These are phyloP conservation scores for Epinephelus coioides DNA, from an alignment of 2,797 vertebrate genomes.

Conservation along the genomic window DNA sequence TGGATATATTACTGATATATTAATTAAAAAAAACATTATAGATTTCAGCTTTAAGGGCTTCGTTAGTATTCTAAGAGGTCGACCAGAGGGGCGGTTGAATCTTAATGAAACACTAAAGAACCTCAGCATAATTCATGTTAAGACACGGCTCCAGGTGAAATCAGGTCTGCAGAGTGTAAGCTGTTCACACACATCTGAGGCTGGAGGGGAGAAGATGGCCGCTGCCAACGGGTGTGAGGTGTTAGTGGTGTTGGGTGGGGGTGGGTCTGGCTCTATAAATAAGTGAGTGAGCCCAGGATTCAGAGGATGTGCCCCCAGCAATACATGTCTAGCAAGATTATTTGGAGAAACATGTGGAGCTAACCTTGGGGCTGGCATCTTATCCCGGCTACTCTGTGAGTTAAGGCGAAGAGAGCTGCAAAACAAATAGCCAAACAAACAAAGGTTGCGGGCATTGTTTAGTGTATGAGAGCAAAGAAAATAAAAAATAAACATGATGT, in stretches of 20 bases:
- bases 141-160: conserved; percentile 60
- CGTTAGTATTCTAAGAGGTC: conserved; percentile 46
- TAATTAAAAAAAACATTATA: conserved; percentile 67
- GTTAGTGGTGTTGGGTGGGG: conserved; percentile 39
- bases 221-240: conserved; percentile 57
- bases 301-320: conserved; percentile 84
- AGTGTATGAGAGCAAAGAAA: conserved; percentile 62
- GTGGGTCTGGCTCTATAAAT: conserved; percentile 78
- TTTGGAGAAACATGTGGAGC: conserved; percentile 94
- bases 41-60: conserved; percentile 60
- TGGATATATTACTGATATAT: conserved; percentile 38
- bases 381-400: conserved; percentile 98
- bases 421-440: conserved; percentile 96
- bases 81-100: conserved; percentile 42
- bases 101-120: conserved; percentile 56
- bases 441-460: conserved; percentile 89
- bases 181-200: conserved; percentile 69
- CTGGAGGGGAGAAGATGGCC: conserved; percentile 46
- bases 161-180: conserved; percentile 61
- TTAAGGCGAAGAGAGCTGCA: conserved; percentile 99
- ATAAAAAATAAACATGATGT: conserved; percentile 80
- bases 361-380: conserved; percentile 99
- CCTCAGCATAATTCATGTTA: conserved; percentile 58
- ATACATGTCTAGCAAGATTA: conserved; percentile 87
- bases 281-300: conserved; percentile 79